Base-by-base conservation (phyloP, 2,888 invertebrate species). In the Eupithecia abbreviata region DNA sequence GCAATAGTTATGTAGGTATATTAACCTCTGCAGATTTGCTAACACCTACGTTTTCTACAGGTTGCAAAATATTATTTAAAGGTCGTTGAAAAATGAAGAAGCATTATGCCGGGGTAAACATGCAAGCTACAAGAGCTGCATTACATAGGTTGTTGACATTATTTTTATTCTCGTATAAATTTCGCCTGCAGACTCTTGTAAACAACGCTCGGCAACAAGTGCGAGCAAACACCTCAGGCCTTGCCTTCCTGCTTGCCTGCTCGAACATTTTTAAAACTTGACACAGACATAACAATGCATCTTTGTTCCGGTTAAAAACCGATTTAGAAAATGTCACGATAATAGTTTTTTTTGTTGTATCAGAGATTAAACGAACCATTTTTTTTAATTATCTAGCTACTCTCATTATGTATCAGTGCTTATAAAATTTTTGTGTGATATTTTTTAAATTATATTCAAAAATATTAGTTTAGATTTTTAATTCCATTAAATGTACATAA, bases 121-220 rank as follows among this genome's bases (percentile, higher is more conserved):
- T 79, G 70, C 66, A 81, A 78, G 74, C 73, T 74, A 77, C 71
- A 77, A 78, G 43, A 78, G 76, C 74, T 80, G 78, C 77, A 75
- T 79, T 77, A 81, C 79, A 62, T 43, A 79, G 6, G 80, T 80
- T 81, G 83, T 81, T 81, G 82, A 81, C 80, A 81, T 84, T 84
- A 85, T 88, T 86, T 88, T 86, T 84, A 84, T 86, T 86, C 84
- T 83, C 80, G 84, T 81, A 81, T 84, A 85, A 89, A 88, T 84
- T 90, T 89, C 82, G 84, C 85, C 85, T 84, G 85, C 83, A 86
- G 85, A 82, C 83, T 86, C 84, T 85, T 88, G 88, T 87, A 86
- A 87, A 88, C 87, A 85, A 79, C 77, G 77, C 71, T 73, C 71
- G 74, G 81, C 82, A 82, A 82, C 82, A 82, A 82, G 82, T 82